Base-by-base conservation (phyloP, 2,797 vertebrate genomes). In the Numenius phaeopus region DNA sequence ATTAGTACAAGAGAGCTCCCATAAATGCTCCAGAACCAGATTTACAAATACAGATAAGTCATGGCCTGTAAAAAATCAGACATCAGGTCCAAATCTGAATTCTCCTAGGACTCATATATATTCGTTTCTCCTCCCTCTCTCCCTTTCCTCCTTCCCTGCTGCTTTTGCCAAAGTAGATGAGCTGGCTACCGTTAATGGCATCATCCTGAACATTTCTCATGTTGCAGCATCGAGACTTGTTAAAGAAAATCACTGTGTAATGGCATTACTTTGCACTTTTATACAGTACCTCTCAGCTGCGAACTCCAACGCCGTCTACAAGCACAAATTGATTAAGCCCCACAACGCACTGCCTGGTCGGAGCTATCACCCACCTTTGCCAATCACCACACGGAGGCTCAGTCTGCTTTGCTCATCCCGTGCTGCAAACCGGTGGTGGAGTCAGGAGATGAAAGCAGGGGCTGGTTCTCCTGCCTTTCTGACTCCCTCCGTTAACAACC, bases 251-350 rank as follows among this genome's bases (percentile, higher is more conserved):
- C 88, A 61, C 93, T 10, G 8, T 66, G 81, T 87, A 87, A 94
- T 78, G 93, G 83, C 92, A 91, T 97, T 94, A 83, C 86, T 91
- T 78, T 94, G 87, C 92, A 75, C 78, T 97, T 96, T 62, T 58
- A 49, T 61, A 5, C 62, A 44, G 46, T 40, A 77, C 75, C 88
- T 86, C 71, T 77, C 75, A 46, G 59, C 83, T 80, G 89, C 88
- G 47, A 83, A n/a, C 54, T 64, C 71, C 49, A 9, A 5, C 15
- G 3, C 62, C 3, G 0, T 49, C 66, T 80, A 12, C 14, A 7
- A 40, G 66, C 61, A 64, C 64, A 55, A 32, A 47, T 1, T 19
- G 46, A 62, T 87, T 27, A 69, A 94, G 50, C 44, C 54, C 30
- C 85, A 14, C n/a, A 13, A 6, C 0, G 2, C 1, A 0, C 32